These are phyloP conservation scores for Eciton burchellii DNA, from an alignment of 1,140 invertebrate species.

Conservation along the genomic window DNA sequence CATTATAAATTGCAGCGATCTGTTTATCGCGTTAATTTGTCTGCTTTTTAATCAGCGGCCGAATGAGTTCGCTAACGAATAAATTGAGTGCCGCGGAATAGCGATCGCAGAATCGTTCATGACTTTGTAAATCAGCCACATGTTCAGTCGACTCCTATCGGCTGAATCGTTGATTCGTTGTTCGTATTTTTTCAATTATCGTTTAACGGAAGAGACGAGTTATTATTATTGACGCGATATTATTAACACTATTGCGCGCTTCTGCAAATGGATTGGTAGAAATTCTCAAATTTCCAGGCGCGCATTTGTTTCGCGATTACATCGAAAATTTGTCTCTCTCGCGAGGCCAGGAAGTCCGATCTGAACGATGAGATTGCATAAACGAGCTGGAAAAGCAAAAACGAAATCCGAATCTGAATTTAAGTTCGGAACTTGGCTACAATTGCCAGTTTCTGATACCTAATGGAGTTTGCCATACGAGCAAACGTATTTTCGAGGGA, in stretches of 20 bases:
- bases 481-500: constrained; percentile 61
- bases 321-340: neutral
- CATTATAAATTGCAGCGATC: constrained; percentile 73
- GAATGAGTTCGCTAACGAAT: constrained; percentile 66
- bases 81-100: constrained; percentile 63
- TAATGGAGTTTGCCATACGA: constrained; percentile 65
- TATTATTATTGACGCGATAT: neutral
- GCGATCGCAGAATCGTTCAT: constrained; percentile 52
- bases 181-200: constrained; percentile 40
- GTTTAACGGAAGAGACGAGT: constrained; percentile 5
- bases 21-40: constrained; percentile 74
- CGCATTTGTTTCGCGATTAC: neutral
- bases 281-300: neutral
- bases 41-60: constrained; percentile 76
- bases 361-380: too few species aligned
- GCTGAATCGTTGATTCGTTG: constrained; percentile 24
- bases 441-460: constrained; percentile 50
- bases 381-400: neutral
- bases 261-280: neutral
- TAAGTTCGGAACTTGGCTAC: constrained; percentile 40
- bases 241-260: neutral
- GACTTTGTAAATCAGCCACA: constrained; percentile 70
- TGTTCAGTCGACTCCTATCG: constrained; percentile 31
- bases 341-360: neutral
- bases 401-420: neutral